These are phyloP conservation scores for Dorcus parallelipipedus DNA, from an alignment of 2,888 invertebrate species.

Conservation along the genomic window DNA sequence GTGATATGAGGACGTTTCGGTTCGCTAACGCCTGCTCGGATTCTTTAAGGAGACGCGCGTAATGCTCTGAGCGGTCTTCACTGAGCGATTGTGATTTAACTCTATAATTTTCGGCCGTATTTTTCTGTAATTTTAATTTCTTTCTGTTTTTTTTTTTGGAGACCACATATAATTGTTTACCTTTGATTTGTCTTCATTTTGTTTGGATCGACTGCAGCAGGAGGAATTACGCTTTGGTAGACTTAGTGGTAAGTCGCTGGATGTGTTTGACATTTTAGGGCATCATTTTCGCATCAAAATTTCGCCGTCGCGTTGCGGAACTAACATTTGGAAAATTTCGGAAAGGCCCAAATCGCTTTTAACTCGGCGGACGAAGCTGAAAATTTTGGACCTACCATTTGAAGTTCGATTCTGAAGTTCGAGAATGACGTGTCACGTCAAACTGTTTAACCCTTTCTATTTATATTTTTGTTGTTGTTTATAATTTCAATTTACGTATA, in stretches of 20 bases:
- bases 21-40: slow-evolving; percentile 27
- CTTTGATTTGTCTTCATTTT: background rate
- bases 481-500: too few relatives aligned
- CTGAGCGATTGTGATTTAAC: background rate
- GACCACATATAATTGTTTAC: background rate
- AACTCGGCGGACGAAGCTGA: too few relatives aligned
- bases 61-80: slow-evolving; percentile 15
- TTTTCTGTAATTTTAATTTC: background rate
- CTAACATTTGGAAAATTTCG: too few relatives aligned
- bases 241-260: slow-evolving; percentile 2
- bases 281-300: background rate
- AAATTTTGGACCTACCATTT: too few relatives aligned
- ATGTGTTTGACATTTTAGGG: slow-evolving; percentile 3
- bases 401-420: too few relatives aligned
- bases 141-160: too few relatives aligned
- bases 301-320: background rate
- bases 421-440: too few relatives aligned
- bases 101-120: slow-evolving; percentile 4
- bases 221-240: background rate
- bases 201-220: background rate
- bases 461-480: too few relatives aligned
- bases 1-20: slow-evolving; percentile 32
- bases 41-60: slow-evolving; percentile 22
- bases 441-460: too few relatives aligned
- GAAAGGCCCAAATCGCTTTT: too few relatives aligned